These are phyloP conservation scores for Siderastrea radians DNA, from an alignment of 92 coral and sea anemone genomes.

Conservation along the genomic window DNA sequence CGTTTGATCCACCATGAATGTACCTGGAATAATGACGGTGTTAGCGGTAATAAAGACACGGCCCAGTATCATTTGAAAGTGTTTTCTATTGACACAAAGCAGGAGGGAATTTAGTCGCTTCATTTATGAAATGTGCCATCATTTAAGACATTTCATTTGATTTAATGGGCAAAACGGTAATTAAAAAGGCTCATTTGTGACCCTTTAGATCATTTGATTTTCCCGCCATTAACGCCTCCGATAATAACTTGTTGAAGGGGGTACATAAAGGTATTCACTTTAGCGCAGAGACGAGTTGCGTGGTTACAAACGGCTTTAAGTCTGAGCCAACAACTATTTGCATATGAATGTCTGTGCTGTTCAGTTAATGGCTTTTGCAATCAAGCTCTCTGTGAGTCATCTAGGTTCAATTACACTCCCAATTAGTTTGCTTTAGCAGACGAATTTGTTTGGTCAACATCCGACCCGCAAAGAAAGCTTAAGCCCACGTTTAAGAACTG, in stretches of 20 bases:
- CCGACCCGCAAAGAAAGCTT: too few species aligned
- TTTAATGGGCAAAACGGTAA: neutral
- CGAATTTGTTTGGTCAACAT: too few species aligned
- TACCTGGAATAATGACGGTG: conserved; percentile 27
- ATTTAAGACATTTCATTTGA: neutral
- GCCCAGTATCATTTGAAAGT: neutral
- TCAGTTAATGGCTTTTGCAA: neutral
- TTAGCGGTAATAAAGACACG: conserved; percentile 19
- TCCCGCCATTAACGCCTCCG: too few species aligned
- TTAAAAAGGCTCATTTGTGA: too few species aligned
- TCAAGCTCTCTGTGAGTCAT: conserved; percentile 2
- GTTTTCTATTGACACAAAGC: neutral
- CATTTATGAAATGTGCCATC: neutral
- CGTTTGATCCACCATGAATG: conserved; percentile 2
- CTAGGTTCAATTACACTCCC: neutral
- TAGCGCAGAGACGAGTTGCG: neutral
- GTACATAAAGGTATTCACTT: neutral
- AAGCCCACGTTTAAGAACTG: too few species aligned
- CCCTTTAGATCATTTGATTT: too few species aligned
- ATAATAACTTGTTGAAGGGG: neutral
- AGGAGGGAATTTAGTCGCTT: neutral
- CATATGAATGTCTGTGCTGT: neutral
- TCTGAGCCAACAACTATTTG: conserved; percentile 1
- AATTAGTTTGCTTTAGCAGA: too few species aligned
- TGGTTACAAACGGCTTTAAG: too few species aligned